Percentiles rank a stretch among this genome's conserved stretches.
Evolutionary conservation across 2,113 vertebrate genomes (phyloP).

Genomic region (Megatriorchis doriae): DNA sequence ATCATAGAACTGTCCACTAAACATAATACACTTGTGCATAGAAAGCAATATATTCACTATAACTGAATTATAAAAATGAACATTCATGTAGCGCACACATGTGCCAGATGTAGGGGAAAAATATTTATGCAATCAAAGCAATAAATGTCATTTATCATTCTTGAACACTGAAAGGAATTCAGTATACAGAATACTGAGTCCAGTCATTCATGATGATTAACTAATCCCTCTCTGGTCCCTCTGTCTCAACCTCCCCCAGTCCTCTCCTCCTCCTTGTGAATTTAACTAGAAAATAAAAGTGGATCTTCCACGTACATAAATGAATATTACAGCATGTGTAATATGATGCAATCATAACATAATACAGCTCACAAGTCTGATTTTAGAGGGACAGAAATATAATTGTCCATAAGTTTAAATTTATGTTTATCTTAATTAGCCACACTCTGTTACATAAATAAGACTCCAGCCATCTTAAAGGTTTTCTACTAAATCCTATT

Average conservation of each 20-base stretch:
- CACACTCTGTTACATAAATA: background rate
- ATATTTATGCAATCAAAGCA: background rate
- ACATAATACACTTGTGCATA: background rate
- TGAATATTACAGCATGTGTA: background rate
- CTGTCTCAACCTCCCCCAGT: background rate
- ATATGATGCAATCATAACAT: background rate
- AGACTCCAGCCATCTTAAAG: background rate
- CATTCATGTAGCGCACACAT: background rate
- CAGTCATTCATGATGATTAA: background rate
- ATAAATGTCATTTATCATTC: background rate
- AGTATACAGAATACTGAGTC: background rate
- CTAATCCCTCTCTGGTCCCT: background rate
- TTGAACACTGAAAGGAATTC: background rate
- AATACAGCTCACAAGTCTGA: background rate
- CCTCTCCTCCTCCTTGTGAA: background rate
- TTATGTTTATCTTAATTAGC: background rate
- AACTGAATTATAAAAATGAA: background rate
- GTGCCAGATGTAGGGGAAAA: background rate
- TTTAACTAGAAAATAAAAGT: background rate
- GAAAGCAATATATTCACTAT: background rate
- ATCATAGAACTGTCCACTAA: background rate
- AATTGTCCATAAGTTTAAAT: background rate
- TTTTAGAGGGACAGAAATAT: background rate
- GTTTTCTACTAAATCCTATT: background rate
- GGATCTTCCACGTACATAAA: background rate